A percentile compares a stretch with the other conserved stretches of the same genome.
Evolutionary conservation across 2,113 vertebrate species (phyloP).

Genomic region (Caloenas nicobarica): DNA sequence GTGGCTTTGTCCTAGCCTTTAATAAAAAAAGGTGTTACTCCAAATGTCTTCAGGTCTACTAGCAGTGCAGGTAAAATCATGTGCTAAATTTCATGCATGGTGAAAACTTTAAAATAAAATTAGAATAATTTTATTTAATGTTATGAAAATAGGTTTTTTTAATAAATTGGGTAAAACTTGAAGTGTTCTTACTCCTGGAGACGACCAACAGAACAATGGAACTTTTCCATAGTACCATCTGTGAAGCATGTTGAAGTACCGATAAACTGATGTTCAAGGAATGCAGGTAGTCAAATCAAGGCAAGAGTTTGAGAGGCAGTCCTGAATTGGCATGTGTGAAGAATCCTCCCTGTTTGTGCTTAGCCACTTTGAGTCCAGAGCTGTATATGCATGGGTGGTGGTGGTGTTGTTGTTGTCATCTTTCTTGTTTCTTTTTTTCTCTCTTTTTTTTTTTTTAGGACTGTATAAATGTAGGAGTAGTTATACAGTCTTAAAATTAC

Average conservation of each 20-base stretch:
- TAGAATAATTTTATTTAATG: not conserved
- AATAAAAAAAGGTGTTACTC: not conserved
- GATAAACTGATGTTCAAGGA: not conserved
- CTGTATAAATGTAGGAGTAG: too few species aligned
- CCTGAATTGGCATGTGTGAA: not conserved
- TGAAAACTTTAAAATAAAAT: not conserved
- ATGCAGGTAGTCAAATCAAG: not conserved
- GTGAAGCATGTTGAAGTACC: not conserved
- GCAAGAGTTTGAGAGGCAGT: not conserved
- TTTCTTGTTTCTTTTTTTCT: too few species aligned
- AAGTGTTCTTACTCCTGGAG: not conserved
- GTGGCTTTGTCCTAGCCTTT: not conserved
- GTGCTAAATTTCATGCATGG: not conserved
- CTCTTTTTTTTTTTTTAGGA: too few species aligned
- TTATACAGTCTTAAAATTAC: too few species aligned
- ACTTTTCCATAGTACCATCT: not conserved
- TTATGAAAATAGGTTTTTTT: not conserved
- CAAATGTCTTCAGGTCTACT: not conserved
- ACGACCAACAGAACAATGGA: not conserved
- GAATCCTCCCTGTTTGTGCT: fast-evolving
- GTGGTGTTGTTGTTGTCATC: too few species aligned
- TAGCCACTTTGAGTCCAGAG: not conserved
- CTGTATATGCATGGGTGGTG: not conserved
- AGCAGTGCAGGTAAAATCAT: not conserved
- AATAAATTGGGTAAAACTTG: not conserved